phyloP scores from a whole-genome alignment of 2,113 vertebrate genomes.

The Microcebus jonahi region DNA sequence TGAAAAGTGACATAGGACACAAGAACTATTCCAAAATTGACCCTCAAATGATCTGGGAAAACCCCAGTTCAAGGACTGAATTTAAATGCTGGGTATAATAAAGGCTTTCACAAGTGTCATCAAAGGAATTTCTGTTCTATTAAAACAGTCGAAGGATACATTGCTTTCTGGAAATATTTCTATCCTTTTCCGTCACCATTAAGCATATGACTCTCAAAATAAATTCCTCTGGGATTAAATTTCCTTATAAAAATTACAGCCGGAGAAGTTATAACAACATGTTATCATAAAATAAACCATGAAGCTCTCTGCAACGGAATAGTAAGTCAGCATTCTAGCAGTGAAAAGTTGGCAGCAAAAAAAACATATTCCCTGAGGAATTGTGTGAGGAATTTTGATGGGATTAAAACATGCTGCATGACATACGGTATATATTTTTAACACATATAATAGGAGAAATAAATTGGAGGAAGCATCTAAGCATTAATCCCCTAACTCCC shows the following conservation, averaged over 20 bases:
- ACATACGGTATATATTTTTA: slow-evolving; percentile 74
- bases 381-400: slow-evolving; percentile 61
- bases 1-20: slow-evolving; percentile 56
- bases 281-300: slow-evolving; percentile 63
- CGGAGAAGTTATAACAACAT: slow-evolving; percentile 57
- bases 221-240: slow-evolving; percentile 70
- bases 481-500: slow-evolving; percentile 71
- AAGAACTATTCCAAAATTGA: slow-evolving; percentile 64
- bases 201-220: slow-evolving; percentile 56
- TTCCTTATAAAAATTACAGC: slow-evolving; percentile 69
- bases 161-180: slow-evolving; percentile 62
- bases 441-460: slow-evolving; percentile 72
- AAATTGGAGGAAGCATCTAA: slow-evolving; percentile 63
- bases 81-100: slow-evolving; percentile 74
- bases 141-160: slow-evolving; percentile 69
- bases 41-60: slow-evolving; percentile 60
- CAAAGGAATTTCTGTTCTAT: slow-evolving; percentile 77
- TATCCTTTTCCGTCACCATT: slow-evolving; percentile 51
- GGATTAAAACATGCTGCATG: slow-evolving; percentile 68
- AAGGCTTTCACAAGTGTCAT: slow-evolving; percentile 63
- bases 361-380: slow-evolving; percentile 37
- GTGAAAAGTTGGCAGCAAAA: slow-evolving; percentile 42
- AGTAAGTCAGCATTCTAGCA: slow-evolving; percentile 49
- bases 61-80: slow-evolving; percentile 71
- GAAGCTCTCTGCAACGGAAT: slow-evolving; percentile 51